Base-by-base conservation (phyloP, 2,113 vertebrate species). In the Thalassoma bifasciatum region DNA sequence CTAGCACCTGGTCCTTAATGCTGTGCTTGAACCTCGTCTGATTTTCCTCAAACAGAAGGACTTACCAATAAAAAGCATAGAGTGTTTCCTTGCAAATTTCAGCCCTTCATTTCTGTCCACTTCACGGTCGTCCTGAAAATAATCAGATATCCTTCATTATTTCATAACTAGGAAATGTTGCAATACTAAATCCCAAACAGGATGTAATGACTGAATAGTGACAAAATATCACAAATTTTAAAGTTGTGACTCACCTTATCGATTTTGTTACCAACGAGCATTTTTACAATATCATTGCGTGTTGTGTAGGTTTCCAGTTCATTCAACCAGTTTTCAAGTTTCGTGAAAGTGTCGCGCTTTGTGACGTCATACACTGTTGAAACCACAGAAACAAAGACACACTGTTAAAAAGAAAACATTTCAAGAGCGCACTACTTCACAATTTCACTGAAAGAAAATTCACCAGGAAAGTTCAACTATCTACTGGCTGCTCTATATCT, bases 221-320 rank as follows among this genome's bases (percentile, higher is more conserved):
- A 23, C 19, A 40, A 13, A 40, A 10, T 11, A 12, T 10, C 16
- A 16, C 8, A 53, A 40, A 3, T 23, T 24, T 21, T 19, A 0
- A 4, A 38, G 8, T 8, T 22, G 6, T 46, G 21, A 86, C 93
- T 94, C 92, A 98, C 97, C 95, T 95, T 96, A 92, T 99, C 98
- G 46, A 98, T 99, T 94, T 99, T 99, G 93, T 99, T 99, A 82
- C 98, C 97, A 77, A 98, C 96, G 40, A 99, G 92, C 97, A 98
- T 99, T 90, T 98, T 97, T 12, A 98, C 96, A 72, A 98, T 96
- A 90, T 98, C 96, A 67, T 97, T 97, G 86, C 97, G 97, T 24
- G 97, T 98, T 80, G 96, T 96, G 90, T 99, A 99, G 0, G 97
- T 99, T 93, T 99, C 97, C 93, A 99, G 92, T 88, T 99, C 97